A percentile compares a stretch with the other conserved stretches of the same genome.
phyloP scores from a whole-genome alignment of 1,140 invertebrate species.

The Agraylea sexmaculata region DNA sequence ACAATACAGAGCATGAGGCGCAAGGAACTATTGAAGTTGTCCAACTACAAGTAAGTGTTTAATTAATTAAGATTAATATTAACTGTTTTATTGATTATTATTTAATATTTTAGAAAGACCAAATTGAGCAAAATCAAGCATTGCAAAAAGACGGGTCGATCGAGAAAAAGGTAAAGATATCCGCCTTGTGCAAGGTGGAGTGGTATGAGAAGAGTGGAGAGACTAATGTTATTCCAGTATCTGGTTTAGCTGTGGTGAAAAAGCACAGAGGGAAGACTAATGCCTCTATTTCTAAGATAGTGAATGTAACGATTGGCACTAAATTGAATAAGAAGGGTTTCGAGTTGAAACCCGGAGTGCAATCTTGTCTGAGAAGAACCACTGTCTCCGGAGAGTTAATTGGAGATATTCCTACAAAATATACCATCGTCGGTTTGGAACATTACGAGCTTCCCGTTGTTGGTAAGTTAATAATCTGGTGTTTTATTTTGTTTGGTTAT shows the following conservation, averaged over 20 bases:
- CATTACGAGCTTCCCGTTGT: slow-evolving; percentile 62
- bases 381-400: slow-evolving; percentile 47
- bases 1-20: slow-evolving; percentile 47
- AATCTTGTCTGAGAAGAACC: slow-evolving; percentile 44
- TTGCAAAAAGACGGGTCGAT: slow-evolving; percentile 38
- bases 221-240: slow-evolving; percentile 43
- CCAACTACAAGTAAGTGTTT: slow-evolving; percentile 42
- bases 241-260: slow-evolving; percentile 42
- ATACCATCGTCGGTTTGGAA: slow-evolving; percentile 53
- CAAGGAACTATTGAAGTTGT: slow-evolving; percentile 51
- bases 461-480: slow-evolving; percentile 37
- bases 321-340: slow-evolving; percentile 45
- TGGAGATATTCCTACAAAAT: slow-evolving; percentile 53
- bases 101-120: slow-evolving; percentile 31
- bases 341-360: slow-evolving; percentile 48
- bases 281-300: slow-evolving; percentile 40
- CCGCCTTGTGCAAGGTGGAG: slow-evolving; percentile 51
- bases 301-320: slow-evolving; percentile 45
- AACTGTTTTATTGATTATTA: slow-evolving; percentile 13
- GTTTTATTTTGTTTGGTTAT: background rate
- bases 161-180: slow-evolving; percentile 51
- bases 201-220: slow-evolving; percentile 51
- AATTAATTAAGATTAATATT: slow-evolving; percentile 13
- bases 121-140: slow-evolving; percentile 35
- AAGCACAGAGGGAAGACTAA: slow-evolving; percentile 34